Evolutionary conservation across 2,888 invertebrate species (phyloP).

Genomic region (Calliscelio sp.): DNA sequence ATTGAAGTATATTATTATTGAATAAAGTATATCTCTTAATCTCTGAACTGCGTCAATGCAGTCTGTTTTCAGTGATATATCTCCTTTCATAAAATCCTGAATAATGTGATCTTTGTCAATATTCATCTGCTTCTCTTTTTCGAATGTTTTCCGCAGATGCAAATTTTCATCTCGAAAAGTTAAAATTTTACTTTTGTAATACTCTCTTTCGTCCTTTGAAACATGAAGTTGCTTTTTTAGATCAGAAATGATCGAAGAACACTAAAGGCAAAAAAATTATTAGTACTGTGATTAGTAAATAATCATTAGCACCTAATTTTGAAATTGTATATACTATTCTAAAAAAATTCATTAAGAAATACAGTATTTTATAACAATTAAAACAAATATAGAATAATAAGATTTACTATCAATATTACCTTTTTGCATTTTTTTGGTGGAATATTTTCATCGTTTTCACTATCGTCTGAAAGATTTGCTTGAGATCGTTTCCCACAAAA

Average conservation of each 20-base stretch:
- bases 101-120: slow-evolving; percentile 41
- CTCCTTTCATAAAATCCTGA: slow-evolving; percentile 28
- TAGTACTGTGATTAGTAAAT: no score
- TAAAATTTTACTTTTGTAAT: slow-evolving; percentile 19
- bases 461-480: slow-evolving; percentile 7
- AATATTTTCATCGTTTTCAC: slow-evolving; percentile 33
- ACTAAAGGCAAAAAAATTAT: slow-evolving; percentile 22
- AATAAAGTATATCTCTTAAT: slow-evolving; percentile 28
- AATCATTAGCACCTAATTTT: no score
- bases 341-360: not conserved
- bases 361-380: not conserved
- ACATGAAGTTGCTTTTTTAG: slow-evolving; percentile 13
- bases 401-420: slow-evolving; percentile 22
- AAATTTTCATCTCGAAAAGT: slow-evolving; percentile 30
- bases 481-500: slow-evolving; percentile 6
- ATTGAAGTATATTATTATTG: not conserved
- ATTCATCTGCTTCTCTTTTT: slow-evolving; percentile 35
- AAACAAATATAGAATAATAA: not conserved
- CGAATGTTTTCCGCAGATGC: slow-evolving; percentile 20
- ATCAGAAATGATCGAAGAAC: slow-evolving; percentile 31
- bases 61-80: slow-evolving; percentile 34
- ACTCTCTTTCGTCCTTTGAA: slow-evolving; percentile 26
- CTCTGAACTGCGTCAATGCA: slow-evolving; percentile 25
- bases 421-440: slow-evolving; percentile 23
- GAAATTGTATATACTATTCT: no score